Conservation (phyloP, 1,140 invertebrate genomes). For the Psilanteris sp. region DNA sequence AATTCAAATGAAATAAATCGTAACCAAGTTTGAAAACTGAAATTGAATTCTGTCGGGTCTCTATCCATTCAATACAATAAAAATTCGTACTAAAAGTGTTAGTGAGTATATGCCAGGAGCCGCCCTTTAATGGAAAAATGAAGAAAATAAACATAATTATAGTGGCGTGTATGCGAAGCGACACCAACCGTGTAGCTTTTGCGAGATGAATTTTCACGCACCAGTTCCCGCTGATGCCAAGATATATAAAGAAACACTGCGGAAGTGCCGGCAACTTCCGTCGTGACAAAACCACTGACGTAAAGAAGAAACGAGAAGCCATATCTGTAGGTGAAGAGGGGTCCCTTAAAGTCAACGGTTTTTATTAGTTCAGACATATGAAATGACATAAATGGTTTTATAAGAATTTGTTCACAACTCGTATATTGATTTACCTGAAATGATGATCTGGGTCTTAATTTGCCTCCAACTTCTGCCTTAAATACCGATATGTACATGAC, state of each 20-base stretch:
- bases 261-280: constrained; percentile 90
- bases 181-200: constrained; percentile 73
- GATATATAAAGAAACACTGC: constrained; percentile 93
- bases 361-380: constrained; percentile 20
- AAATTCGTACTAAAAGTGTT: too few species aligned
- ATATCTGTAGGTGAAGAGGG: constrained; percentile 91
- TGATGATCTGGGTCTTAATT: constrained; percentile 87
- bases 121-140: not conserved
- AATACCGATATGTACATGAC: constrained; percentile 96
- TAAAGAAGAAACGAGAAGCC: constrained; percentile 93
- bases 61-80: too few species aligned
- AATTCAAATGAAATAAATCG: too few species aligned
- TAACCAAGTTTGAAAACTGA: too few species aligned
- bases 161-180: constrained; percentile 27
- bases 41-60: too few species aligned
- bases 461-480: constrained; percentile 92
- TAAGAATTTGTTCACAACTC: too few species aligned
- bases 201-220: constrained; percentile 73
- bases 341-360: constrained; percentile 82
- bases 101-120: too few species aligned
- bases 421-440: constrained; percentile 71
- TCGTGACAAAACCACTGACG: constrained; percentile 89
- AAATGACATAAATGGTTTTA: too few species aligned
- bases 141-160: constrained; percentile 37
- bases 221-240: constrained; percentile 83